Evolutionary conservation across 1,140 invertebrate species (phyloP).

Genomic region (Gryon sp.): DNA sequence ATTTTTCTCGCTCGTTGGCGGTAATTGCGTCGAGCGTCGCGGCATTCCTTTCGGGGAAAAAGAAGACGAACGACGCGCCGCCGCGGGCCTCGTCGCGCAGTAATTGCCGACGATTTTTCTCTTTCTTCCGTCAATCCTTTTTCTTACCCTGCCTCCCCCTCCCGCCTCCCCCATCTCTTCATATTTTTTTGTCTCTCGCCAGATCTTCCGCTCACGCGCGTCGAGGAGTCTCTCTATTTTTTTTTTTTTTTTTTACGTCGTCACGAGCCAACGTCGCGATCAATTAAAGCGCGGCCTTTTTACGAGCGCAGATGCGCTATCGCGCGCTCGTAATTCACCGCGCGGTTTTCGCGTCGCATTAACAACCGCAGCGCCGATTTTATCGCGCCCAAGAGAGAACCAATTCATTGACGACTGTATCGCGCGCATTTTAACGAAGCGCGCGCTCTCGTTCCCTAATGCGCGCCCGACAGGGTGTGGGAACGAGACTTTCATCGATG

Average conservation of each 20-base stretch:
- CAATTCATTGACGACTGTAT: conserved; percentile 56
- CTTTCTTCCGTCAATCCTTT: conserved; percentile 14
- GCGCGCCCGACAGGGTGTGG: conserved; percentile 51
- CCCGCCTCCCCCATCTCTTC: no score
- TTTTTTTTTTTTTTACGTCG: conserved; percentile 16
- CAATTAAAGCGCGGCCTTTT: conserved; percentile 55
- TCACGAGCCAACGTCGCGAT: conserved; percentile 39
- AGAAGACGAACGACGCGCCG: conserved; percentile 34
- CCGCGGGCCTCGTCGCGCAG: conserved; percentile 51
- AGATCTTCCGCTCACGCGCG: conserved; percentile 10
- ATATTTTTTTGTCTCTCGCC: conserved; percentile 39
- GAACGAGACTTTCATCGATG: conserved; percentile 50
- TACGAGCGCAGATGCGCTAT: conserved; percentile 54
- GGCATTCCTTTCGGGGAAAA: conserved; percentile 45
- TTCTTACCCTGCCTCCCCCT: conserved; percentile 33
- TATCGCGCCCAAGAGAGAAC: conserved; percentile 45
- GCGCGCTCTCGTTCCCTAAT: conserved; percentile 51
- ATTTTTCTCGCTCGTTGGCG: conserved; percentile 16
- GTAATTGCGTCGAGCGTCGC: conserved; percentile 38
- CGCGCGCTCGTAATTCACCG: conserved; percentile 48
- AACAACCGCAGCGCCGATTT: conserved; percentile 29
- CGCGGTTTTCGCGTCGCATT: conserved; percentile 34
- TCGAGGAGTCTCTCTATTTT: no score
- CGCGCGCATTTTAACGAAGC: conserved; percentile 58
- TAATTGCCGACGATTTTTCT: conserved; percentile 52